Conservation (phyloP, 2,888 invertebrate species). For the Dynastes maya region DNA sequence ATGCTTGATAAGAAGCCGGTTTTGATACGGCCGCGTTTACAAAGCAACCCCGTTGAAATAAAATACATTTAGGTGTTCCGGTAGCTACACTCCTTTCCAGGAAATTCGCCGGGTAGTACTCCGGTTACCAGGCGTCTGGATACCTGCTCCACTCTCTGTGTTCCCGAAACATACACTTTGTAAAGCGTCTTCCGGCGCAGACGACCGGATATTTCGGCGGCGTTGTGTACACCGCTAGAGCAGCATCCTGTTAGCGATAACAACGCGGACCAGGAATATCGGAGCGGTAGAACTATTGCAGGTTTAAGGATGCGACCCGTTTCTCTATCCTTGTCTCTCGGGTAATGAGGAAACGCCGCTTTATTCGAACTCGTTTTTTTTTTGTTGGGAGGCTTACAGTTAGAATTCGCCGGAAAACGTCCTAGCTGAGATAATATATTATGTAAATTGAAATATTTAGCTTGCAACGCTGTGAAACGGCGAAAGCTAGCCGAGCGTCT, state of each 20-base stretch:
- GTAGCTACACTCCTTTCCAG: constrained; percentile 26
- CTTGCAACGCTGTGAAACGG: background rate
- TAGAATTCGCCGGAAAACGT: background rate
- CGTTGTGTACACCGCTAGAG: constrained; percentile 25
- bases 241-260: constrained; percentile 33
- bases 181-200: constrained; percentile 32
- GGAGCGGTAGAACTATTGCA: background rate
- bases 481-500: background rate
- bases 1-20: too few relatives aligned
- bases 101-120: constrained; percentile 33
- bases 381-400: background rate
- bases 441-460: constrained; percentile 6
- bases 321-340: background rate
- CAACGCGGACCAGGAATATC: background rate
- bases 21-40: too few relatives aligned
- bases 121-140: background rate
- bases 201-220: constrained; percentile 23
- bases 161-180: constrained; percentile 21
- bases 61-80: constrained; percentile 17
- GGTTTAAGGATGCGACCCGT: background rate
- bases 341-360: background rate
- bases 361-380: background rate
- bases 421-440: background rate
- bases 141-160: background rate
- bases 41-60: background rate